Evolutionary conservation across 2,888 invertebrate species (phyloP).

Genomic region (Schizaphis graminum): DNA sequence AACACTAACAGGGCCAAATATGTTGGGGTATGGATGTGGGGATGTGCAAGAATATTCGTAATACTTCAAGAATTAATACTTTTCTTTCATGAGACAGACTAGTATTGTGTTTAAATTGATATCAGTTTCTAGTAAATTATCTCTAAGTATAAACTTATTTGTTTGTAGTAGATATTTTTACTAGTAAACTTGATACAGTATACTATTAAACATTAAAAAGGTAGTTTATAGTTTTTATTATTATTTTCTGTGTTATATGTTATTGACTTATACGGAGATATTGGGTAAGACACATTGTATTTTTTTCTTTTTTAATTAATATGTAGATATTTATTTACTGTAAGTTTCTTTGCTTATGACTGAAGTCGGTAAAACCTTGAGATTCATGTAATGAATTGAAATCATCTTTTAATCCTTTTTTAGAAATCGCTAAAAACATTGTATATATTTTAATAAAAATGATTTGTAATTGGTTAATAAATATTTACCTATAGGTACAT

Average conservation of each 20-base stretch:
- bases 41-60: too few relatives aligned
- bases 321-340: slow-evolving; percentile 58
- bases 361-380: slow-evolving; percentile 23
- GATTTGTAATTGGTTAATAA: slow-evolving; percentile 70
- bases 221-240: background rate
- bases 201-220: background rate
- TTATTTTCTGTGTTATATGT: background rate
- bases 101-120: background rate
- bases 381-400: slow-evolving; percentile 40
- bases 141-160: background rate
- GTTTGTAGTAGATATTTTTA: background rate
- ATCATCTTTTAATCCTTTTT: slow-evolving; percentile 58
- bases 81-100: too few relatives aligned
- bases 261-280: background rate
- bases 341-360: slow-evolving; percentile 60
- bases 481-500: slow-evolving; percentile 70
- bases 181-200: background rate
- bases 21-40: too few relatives aligned
- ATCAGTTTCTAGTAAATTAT: background rate
- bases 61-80: too few relatives aligned
- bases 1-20: too few relatives aligned
- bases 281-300: background rate
- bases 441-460: background rate
- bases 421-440: slow-evolving; percentile 33
- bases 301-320: background rate